Percentiles rank a stretch among this genome's conserved stretches.
Evolutionary conservation across 2,888 invertebrate genomes (phyloP).

Genomic region (Orchestes rusci): DNA sequence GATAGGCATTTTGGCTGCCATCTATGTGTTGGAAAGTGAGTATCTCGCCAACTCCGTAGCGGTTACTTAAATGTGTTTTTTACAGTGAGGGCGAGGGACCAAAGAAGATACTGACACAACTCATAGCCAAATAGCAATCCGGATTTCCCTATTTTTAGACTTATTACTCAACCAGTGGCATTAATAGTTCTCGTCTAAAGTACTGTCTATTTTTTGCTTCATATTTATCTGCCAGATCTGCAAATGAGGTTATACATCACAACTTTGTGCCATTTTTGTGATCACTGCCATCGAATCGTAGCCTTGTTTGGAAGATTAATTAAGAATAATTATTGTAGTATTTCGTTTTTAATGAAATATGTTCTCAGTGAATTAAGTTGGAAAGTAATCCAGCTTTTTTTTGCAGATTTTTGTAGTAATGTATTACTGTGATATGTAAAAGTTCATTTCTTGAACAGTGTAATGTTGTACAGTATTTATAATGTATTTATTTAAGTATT

Average conservation of each 20-base stretch:
- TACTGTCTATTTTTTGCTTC: too few relatives aligned
- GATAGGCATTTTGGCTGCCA: constrained; percentile 70
- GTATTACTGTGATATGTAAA: constrained; percentile 35
- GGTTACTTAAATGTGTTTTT: constrained; percentile 24
- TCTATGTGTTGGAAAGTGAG: constrained; percentile 81
- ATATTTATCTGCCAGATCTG: too few relatives aligned
- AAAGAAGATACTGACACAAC: constrained; percentile 34
- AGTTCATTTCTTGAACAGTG: constrained; percentile 9
- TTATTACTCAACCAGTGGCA: constrained; percentile 20
- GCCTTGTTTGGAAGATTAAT: too few relatives aligned
- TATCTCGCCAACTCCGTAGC: constrained; percentile 30
- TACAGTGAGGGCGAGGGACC: constrained; percentile 41
- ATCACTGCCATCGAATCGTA: too few relatives aligned
- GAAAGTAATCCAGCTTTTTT: neutral
- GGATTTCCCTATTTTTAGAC: too few relatives aligned
- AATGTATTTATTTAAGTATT: neutral
- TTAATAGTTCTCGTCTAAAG: too few relatives aligned
- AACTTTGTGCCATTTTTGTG: too few relatives aligned
- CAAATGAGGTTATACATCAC: too few relatives aligned
- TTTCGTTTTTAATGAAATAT: too few relatives aligned
- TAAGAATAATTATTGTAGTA: too few relatives aligned
- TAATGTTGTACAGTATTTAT: constrained; percentile 23
- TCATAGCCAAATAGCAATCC: constrained; percentile 18
- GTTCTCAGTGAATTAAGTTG: too few relatives aligned
- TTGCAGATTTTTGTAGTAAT: constrained; percentile 15